Base-by-base conservation (phyloP, 2,797 vertebrate genomes). In the Holocentrus rufus region DNA sequence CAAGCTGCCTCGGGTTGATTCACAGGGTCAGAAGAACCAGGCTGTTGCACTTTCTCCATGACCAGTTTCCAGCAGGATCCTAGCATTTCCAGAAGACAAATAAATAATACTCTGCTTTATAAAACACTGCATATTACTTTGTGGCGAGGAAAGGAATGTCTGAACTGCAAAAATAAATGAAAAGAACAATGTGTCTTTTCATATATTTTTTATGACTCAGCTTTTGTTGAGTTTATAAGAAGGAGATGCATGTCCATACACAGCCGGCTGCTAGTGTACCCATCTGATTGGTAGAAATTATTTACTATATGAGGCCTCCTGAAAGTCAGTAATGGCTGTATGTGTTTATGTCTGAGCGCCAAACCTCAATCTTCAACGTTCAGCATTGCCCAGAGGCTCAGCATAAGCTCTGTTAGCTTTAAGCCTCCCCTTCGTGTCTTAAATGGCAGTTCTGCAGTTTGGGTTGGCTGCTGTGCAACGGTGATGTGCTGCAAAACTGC, bases 391-490 rank as follows among this genome's bases (percentile, higher is more conserved):
- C 53, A 72, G 58, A 50, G 0, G 59, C 71, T 79, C 52, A 77
- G 71, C 71, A 79, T 77, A 77, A 74, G 69, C 80, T 65, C 31
- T 53, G 47, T 67, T 72, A 66, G 59, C 78, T 82, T 46, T 58
- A 77, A 78, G 64, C 68, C 79, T 73, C 2, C 7, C 31, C 31
- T 34, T 42, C 14, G 0, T 63, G 59, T 65, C 58, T 83, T 57
- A 30, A 70, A 73, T 68, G 56, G 17, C 17, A 23, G n/a, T 34
- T 66, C 47, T 79, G 73, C 67, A 68, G 61, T 69, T 64, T 53
- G 53, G 27, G 67, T 63, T 49, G 27, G 58, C 53, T 34, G 54
- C 39, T 23, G 23, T 34, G 18, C 49, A 46, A 27, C 8, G 7
- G 39, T 69, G 52, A 56, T 64, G 47, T 14, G 30, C 18, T 25